phyloP scores from a whole-genome alignment of 2,797 vertebrate species.

The Halcyon smyrnensis region DNA sequence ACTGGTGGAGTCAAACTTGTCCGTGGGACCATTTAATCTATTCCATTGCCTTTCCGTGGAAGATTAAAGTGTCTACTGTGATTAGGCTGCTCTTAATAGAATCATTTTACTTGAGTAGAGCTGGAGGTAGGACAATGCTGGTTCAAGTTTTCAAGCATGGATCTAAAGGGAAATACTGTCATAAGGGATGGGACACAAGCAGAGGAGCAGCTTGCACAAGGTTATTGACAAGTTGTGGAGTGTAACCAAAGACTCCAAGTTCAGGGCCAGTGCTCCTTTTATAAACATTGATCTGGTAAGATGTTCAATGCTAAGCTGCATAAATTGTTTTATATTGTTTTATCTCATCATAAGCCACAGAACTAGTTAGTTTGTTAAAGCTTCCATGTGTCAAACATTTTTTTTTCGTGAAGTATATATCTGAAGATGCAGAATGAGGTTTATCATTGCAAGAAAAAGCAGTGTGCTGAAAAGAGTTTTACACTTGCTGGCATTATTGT shows the following conservation, averaged over 20 bases:
- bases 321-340: neutral
- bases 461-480: neutral
- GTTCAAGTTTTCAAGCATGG: neutral
- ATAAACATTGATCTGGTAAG: neutral
- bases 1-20: neutral
- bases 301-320: neutral
- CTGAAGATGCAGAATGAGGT: neutral
- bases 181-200: neutral
- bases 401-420: neutral
- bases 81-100: neutral
- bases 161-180: neutral
- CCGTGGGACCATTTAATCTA: accelerated
- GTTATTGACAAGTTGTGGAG: neutral
- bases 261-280: neutral
- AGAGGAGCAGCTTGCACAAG: neutral
- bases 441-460: neutral
- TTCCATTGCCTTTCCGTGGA: neutral
- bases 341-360: neutral
- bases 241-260: neutral
- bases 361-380: neutral
- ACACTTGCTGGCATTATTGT: neutral
- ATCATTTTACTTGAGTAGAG: neutral
- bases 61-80: neutral
- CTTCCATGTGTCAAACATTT: neutral
- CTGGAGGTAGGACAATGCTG: neutral